Conservation (phyloP, 35 echinoderm and acorn worm species). For the Lytechinus pictus region DNA sequence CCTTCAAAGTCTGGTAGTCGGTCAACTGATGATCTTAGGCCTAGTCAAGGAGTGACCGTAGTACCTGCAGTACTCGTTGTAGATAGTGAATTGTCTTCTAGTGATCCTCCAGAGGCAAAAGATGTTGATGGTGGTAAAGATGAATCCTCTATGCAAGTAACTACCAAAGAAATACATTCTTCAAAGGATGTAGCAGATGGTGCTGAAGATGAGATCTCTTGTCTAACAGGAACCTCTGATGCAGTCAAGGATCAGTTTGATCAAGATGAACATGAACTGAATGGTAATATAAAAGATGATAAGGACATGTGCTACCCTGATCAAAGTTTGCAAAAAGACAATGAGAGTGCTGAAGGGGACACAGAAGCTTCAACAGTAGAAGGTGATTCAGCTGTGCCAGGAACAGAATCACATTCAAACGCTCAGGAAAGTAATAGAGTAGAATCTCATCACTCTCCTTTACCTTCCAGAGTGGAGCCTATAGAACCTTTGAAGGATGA, state of each 20-base stretch:
- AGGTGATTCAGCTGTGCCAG: background rate
- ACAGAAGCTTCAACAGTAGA: background rate
- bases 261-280: background rate
- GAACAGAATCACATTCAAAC: background rate
- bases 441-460: background rate
- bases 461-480: background rate
- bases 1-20: background rate
- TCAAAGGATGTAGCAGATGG: background rate
- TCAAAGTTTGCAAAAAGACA: background rate
- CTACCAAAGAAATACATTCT: background rate
- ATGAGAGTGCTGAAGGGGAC: background rate
- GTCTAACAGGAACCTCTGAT: background rate
- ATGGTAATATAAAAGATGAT: background rate
- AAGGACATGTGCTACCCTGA: background rate
- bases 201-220: background rate
- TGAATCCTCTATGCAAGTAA: background rate
- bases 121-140: background rate
- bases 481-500: background rate
- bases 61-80: background rate
- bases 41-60: background rate
- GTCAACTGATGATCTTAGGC: background rate
- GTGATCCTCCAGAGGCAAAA: background rate
- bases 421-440: background rate
- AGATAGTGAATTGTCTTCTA: background rate
- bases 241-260: background rate